Conservation (phyloP, 2,797 vertebrate genomes). For the Xenops minutus region DNA sequence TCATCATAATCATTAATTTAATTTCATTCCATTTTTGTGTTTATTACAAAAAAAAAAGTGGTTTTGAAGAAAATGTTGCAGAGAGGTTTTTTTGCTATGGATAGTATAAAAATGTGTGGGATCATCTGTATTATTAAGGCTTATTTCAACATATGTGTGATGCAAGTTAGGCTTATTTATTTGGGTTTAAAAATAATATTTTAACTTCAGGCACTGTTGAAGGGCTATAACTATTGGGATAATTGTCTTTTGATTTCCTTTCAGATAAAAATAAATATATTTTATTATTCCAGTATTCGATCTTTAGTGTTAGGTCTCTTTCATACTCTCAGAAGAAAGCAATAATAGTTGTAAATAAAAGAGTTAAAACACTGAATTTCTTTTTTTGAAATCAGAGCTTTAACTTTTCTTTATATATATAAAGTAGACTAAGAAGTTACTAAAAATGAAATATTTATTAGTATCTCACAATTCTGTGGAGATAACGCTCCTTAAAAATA, state of each 20-base stretch:
- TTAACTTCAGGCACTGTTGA: background rate
- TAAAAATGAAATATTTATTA: slow-evolving; percentile 45
- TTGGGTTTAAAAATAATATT: background rate
- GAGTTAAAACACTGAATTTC: background rate
- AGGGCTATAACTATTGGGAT: background rate
- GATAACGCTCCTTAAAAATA: slow-evolving; percentile 32
- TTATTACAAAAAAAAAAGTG: background rate
- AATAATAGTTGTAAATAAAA: background rate
- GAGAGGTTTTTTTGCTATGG: background rate
- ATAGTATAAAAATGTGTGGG: background rate
- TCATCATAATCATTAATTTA: background rate
- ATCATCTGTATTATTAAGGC: background rate
- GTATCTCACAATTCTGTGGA: background rate
- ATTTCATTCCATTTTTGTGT: background rate
- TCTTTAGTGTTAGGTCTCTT: background rate
- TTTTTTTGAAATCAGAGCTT: background rate
- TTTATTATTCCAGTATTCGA: background rate
- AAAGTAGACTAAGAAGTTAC: slow-evolving; percentile 15
- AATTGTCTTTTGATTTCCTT: background rate
- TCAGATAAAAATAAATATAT: background rate
- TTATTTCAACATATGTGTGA: background rate
- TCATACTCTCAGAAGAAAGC: background rate
- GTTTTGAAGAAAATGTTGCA: background rate
- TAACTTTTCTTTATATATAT: background rate
- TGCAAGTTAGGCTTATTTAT: background rate